A percentile compares a stretch with the other conserved stretches of the same genome.
Conservation (phyloP, 2,113 vertebrate genomes). For the Phaethornis superciliosus region DNA sequence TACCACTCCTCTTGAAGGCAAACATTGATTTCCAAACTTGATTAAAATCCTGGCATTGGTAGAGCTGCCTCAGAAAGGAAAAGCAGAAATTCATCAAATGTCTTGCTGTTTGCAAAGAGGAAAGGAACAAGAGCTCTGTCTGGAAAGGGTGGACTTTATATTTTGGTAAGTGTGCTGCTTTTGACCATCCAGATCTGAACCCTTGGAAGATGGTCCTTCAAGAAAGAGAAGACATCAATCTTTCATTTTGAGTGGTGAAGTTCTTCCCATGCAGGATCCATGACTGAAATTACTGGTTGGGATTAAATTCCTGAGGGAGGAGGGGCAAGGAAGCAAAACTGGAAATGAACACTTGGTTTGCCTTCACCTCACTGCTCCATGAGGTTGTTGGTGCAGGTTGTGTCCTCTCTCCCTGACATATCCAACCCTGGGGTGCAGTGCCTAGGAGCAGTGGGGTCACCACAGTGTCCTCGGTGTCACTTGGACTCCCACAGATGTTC, state of each 20-base stretch:
- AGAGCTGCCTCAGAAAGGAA: neutral
- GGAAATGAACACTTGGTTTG: neutral
- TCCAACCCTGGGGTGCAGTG: accelerated
- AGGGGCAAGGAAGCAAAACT: neutral
- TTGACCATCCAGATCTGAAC: neutral
- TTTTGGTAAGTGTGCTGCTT: neutral
- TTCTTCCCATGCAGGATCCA: accelerated
- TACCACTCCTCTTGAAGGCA: neutral
- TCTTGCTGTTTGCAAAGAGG: neutral
- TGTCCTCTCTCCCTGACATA: accelerated
- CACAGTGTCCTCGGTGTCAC: neutral
- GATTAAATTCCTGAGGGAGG: neutral
- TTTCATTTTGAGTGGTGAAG: neutral
- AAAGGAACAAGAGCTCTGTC: neutral
- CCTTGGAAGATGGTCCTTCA: neutral
- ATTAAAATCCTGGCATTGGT: neutral
- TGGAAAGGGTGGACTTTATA: accelerated
- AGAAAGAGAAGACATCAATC: neutral
- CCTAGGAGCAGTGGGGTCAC: accelerated
- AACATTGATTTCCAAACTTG: neutral
- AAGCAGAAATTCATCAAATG: neutral
- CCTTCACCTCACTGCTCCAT: neutral
- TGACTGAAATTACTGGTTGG: neutral
- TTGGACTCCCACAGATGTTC: neutral
- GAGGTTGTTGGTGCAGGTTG: neutral